phyloP scores from a whole-genome alignment of 1,140 invertebrate species.

The Drosophila simulans region DNA sequence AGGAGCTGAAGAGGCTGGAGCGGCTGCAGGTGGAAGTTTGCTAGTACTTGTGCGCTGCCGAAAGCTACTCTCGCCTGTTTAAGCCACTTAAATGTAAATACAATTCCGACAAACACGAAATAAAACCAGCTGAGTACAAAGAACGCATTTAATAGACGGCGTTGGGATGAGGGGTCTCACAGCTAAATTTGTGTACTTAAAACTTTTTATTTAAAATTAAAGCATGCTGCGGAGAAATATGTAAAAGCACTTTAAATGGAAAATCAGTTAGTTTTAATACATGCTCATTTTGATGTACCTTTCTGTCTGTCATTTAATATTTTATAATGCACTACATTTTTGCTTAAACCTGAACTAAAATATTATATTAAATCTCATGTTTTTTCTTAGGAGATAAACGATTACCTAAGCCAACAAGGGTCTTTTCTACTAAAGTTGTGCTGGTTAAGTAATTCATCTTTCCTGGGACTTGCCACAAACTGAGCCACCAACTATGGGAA shows the following conservation, averaged over 20 bases:
- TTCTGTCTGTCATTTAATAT: too few species aligned
- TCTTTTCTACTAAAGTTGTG: not conserved
- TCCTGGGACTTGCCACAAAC: constrained; percentile 9
- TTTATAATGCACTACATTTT: too few species aligned
- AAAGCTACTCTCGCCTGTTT: constrained; percentile 23
- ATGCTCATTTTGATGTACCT: too few species aligned
- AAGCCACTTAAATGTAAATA: constrained; percentile 51
- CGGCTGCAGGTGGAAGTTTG: constrained; percentile 21
- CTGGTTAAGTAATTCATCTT: constrained; percentile 27
- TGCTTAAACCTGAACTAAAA: too few species aligned
- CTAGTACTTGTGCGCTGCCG: constrained; percentile 3
- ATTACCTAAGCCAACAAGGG: not conserved
- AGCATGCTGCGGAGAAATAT: not conserved
- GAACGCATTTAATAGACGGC: constrained; percentile 2
- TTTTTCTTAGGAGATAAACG: too few species aligned
- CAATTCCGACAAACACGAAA: constrained; percentile 34
- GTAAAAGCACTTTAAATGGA: too few species aligned
- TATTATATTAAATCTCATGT: too few species aligned
- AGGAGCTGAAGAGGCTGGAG: too few species aligned
- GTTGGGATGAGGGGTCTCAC: not conserved
- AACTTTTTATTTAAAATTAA: not conserved
- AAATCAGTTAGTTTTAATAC: too few species aligned
- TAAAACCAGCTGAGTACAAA: constrained; percentile 4
- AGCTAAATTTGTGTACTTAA: not conserved
- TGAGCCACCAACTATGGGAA: constrained; percentile 13